These are phyloP conservation scores for Percopsis omiscomaycus DNA, from an alignment of 2,797 vertebrate genomes.

Conservation along the genomic window DNA sequence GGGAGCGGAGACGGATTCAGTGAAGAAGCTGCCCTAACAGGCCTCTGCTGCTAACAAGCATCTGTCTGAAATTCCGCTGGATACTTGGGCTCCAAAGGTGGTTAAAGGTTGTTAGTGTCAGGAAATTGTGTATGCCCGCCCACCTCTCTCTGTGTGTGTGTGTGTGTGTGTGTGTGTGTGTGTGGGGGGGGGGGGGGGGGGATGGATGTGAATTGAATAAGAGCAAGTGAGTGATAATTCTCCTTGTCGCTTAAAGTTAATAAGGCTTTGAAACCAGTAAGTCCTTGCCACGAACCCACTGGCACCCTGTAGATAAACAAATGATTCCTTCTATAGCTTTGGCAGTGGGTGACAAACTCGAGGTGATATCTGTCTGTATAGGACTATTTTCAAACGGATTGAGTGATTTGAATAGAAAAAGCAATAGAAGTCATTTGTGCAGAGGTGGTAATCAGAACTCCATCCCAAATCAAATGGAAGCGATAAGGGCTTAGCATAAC, in stretches of 20 bases:
- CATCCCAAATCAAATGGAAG: slow-evolving; percentile 2
- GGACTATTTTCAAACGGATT: slow-evolving; percentile 18
- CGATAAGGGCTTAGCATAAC: background rate
- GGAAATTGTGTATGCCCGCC: slow-evolving; percentile 35
- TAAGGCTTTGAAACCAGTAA: slow-evolving; percentile 37
- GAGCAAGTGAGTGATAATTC: slow-evolving; percentile 22
- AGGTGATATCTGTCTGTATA: slow-evolving; percentile 16
- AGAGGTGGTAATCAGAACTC: slow-evolving; percentile 1
- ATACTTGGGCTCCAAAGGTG: slow-evolving; percentile 28
- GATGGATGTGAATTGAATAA: background rate
- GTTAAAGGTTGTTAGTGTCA: slow-evolving; percentile 61
- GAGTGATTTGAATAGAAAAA: background rate
- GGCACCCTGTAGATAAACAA: slow-evolving; percentile 26
- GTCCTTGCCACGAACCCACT: slow-evolving; percentile 9
- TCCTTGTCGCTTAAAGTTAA: slow-evolving; percentile 43
- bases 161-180: slow-evolving; percentile 12
- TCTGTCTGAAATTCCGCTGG: slow-evolving; percentile 49
- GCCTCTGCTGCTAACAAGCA: slow-evolving; percentile 66
- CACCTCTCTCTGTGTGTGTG: slow-evolving; percentile 12
- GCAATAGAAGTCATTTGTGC: slow-evolving; percentile 7
- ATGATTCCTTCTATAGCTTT: slow-evolving; percentile 25
- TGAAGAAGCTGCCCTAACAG: slow-evolving; percentile 35
- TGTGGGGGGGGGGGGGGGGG: background rate
- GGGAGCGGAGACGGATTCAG: slow-evolving; percentile 24
- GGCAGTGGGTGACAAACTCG: slow-evolving; percentile 5